Base-by-base conservation (phyloP, 2,113 vertebrate species). In the Corythornis vintsioides region DNA sequence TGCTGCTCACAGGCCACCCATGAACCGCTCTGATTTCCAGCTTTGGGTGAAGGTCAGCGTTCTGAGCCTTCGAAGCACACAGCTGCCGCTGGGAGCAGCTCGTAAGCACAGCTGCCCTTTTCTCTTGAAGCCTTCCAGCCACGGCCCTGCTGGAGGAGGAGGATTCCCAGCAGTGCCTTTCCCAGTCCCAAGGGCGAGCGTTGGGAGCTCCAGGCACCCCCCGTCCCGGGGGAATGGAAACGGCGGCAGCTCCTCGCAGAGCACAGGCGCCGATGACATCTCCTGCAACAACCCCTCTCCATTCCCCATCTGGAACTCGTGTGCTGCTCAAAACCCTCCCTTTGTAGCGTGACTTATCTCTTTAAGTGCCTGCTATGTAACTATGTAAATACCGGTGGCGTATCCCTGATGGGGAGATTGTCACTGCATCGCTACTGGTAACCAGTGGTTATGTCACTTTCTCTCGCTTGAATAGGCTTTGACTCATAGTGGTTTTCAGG, bases 401-500 rank as follows among this genome's bases (percentile, higher is more conserved):
- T 83, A 64, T 84, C 57, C 63, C 82, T 19, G 89, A 86, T 50
- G 43, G 89, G 81, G 92, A 91, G 85, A 88, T 64, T 94, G 93
- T 89, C 82, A 70, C 64, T 74, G 85, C 92, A 94, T 83, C 52
- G 93, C 95, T 93, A 60, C 92, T 96, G 85, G 95, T 96, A 93
- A 96, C 94, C 85, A 87, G 81, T 43, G 86, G 89, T 96, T 96
- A 96, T 94, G 75, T 96, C 95, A 95, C 95, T 96, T 96, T 96
- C 95, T 69, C 94, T 96, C 35, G 29, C 92, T 89, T 83, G 75
- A 94, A 93, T 71, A 89, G 92, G 86, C 89, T 95, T 95, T 96
- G 94, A 95, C 94, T 96, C 95, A 94, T 83, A 56, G 89, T 92
- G 94, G 89, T 95, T 96, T 96, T 96, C 96, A 96, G 95, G 94